Evolutionary conservation across 2,113 vertebrate genomes (phyloP), one percentile per base, ranked within the genome.

Genomic region (Mandrillus leucophaeus): DNA sequence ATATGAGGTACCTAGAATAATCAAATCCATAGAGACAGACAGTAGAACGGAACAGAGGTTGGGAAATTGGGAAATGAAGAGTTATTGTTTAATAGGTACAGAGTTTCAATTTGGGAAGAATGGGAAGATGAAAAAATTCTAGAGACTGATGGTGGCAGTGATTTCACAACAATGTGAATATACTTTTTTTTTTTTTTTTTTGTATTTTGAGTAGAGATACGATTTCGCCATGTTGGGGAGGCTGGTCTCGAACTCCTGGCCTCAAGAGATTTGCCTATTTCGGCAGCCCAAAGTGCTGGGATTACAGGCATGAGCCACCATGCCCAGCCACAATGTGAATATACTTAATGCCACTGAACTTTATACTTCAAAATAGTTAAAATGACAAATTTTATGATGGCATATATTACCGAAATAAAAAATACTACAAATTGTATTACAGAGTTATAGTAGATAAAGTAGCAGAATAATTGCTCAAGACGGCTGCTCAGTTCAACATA

Each of bases 381-480:
- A 92, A 30, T 88, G 70, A 5, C 91, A 66, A 68, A n/a, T 87
- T 83, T 95, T 68, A 40, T 64, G 50, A 84, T 75, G 18, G 70
- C 79, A 40, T 48, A 0, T 20, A 38, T 97, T 80, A 61, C n/a
- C 4, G n/a, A 8, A 84, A 80, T 75, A 94, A 94, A 92, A 95
- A 94, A 76, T 8, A 25, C 66, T 57, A 45, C 12, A 50, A 66
- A 57, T 27, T 22, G 1, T 75, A 64, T 85, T 55, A 68, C 61
- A 83, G 86, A 59, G 52, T 93, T 81, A 85, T 52, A 59, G n/a
- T 32, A 50, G 43, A 23, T 86, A 82, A 91, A 82, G 30, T 70
- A 75, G 72, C 40, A 68, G 38, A 97, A 30, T 78, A 94, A 85
- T 87, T 84, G 80, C 68, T 95, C 40, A 80, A 20, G 91, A 88